A percentile compares a stretch with the other conserved stretches of the same genome.
Evolutionary conservation across 2,797 vertebrate species (phyloP).

Genomic region (Harpagifer antarcticus): DNA sequence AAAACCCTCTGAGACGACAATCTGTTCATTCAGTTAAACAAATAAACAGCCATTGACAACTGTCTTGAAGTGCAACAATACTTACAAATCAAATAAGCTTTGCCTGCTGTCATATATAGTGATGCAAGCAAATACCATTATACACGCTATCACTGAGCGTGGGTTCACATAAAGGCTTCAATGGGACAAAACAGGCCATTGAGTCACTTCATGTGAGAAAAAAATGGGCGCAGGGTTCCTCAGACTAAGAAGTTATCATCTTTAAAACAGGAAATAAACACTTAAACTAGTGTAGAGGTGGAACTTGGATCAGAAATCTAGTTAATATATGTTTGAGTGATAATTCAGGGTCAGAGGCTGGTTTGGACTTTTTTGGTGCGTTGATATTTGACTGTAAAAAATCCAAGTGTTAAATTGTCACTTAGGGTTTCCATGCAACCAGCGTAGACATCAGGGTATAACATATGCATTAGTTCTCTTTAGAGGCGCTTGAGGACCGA

Average conservation of each 20-base stretch:
- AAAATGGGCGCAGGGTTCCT: background rate
- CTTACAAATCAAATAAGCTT: conserved; percentile 47
- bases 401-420: background rate
- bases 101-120: conserved; percentile 32
- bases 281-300: background rate
- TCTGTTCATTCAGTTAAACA: conserved; percentile 56
- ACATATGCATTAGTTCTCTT: background rate
- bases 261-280: background rate
- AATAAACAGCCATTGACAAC: conserved; percentile 43
- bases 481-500: background rate
- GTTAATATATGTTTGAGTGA: background rate
- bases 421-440: background rate
- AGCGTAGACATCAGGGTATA: background rate
- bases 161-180: conserved; percentile 13
- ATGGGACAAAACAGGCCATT: background rate
- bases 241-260: background rate
- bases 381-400: background rate
- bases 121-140: conserved; percentile 23
- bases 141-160: background rate
- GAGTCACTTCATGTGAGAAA: background rate
- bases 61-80: conserved; percentile 43
- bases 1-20: conserved; percentile 59
- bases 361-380: background rate
- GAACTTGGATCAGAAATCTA: background rate
- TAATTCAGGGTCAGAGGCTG: background rate